Evolutionary conservation across 2,888 invertebrate genomes (phyloP), one percentile per base, ranked within the genome.

Genomic region (Barypeithes pellucidus): DNA sequence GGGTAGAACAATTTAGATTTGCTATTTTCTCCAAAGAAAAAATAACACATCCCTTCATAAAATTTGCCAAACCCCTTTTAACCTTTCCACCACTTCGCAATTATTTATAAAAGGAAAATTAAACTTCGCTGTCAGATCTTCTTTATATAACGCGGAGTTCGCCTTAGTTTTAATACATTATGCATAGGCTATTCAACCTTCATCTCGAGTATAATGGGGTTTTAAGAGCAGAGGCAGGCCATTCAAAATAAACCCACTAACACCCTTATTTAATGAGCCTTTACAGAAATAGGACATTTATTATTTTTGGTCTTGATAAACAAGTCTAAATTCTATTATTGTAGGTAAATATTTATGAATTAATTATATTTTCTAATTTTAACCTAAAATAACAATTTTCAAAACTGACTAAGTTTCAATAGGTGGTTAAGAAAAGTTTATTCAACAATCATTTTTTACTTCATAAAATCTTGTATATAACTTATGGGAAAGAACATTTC

Each of bases 21-120:
- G 29, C 1, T 29, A 5, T 29, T 29, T 2, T 29, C 29, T 29
- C 29, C 9, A 29, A 29, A n/a, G n/a, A n/a, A 29, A 24, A 29
- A 29, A 29, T 29, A 29, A 43, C 5, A 4, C 16, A 5, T 39
- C 4, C 12, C 2, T 52, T 52, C 12, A 52, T 52, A 52, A 33
- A 33, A 57, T 63, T 63, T 36, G 29, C 29, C n/a, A 52, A 61
- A 22, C 59, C 14, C 29, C 12, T 2, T 47, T 61, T 68, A 68
- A 61, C 60, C 47, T 61, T 52, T 68, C 39, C 36, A 60, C 50
- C 47, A 36, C 47, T 36, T 14, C 33, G 68, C 50, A 50, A 68
- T 68, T 52, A 68, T 61, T 68, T 68, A 68, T 50, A 68, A 61
- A 68, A 68, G 61, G 60, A 61, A 61, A 68, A 68, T 68, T 68